These are phyloP conservation scores for Helicolenus hilgendorfi DNA, from an alignment of 2,797 vertebrate genomes.

Conservation along the genomic window DNA sequence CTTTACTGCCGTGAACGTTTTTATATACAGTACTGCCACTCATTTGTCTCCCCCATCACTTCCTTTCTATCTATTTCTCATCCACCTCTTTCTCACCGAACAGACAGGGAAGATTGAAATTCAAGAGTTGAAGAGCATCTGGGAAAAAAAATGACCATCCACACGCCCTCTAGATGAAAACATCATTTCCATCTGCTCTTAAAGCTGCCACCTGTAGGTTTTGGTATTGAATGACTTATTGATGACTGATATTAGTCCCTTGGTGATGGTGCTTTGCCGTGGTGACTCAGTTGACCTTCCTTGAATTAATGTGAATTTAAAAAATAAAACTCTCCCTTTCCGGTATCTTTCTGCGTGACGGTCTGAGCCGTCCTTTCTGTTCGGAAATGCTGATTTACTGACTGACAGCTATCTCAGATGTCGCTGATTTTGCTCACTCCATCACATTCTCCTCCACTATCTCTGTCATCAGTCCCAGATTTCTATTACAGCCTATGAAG, in stretches of 20 bases:
- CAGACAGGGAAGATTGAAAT: background rate
- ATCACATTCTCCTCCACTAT: background rate
- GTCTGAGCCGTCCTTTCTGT: background rate
- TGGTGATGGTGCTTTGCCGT: background rate
- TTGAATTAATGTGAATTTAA: background rate
- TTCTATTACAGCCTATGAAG: background rate
- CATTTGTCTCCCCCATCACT: background rate
- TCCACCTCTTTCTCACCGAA: background rate
- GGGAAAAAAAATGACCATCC: background rate
- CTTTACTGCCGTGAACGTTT: background rate
- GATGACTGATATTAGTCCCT: background rate
- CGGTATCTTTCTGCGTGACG: background rate
- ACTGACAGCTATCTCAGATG: background rate
- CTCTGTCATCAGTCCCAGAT: background rate
- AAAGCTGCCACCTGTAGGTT: background rate
- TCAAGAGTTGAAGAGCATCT: conserved; percentile 26
- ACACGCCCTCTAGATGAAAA: conserved; percentile 31
- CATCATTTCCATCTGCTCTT: background rate
- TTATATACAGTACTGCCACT: background rate
- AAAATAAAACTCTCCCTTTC: background rate
- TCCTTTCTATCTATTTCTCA: background rate
- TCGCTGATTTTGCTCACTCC: background rate
- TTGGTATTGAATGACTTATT: conserved; percentile 1
- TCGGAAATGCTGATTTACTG: background rate
- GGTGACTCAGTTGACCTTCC: background rate